These are phyloP conservation scores for Popillia japonica DNA, from an alignment of 1,140 invertebrate genomes.

Conservation along the genomic window DNA sequence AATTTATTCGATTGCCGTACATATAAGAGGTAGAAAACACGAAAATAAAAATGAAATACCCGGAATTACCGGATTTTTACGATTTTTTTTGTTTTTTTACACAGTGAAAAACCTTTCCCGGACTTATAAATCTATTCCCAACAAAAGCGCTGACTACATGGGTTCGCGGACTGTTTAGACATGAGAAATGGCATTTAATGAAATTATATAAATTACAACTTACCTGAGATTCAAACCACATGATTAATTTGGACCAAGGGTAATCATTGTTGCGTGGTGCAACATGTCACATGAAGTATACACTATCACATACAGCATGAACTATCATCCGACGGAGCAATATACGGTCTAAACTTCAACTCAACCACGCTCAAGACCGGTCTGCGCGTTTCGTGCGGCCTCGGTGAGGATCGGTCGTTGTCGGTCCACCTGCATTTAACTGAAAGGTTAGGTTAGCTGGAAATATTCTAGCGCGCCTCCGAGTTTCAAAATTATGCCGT, in stretches of 20 bases:
- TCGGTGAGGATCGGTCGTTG: slow-evolving; percentile 48
- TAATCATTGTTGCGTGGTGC: slow-evolving; percentile 58
- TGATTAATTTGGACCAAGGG: slow-evolving; percentile 56
- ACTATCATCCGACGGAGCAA: slow-evolving; percentile 52
- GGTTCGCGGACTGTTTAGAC: background rate
- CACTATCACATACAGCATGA: slow-evolving; percentile 52
- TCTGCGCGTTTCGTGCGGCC: slow-evolving; percentile 49
- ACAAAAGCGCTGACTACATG: background rate
- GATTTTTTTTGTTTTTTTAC: background rate
- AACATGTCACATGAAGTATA: slow-evolving; percentile 58
- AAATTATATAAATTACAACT: slow-evolving; percentile 42
- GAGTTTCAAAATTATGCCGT: slow-evolving; percentile 39
- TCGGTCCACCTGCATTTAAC: slow-evolving; percentile 60
- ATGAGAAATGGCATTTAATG: background rate
- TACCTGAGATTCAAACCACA: slow-evolving; percentile 62
- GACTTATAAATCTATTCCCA: background rate
- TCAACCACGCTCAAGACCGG: slow-evolving; percentile 54
- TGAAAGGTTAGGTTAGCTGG: slow-evolving; percentile 58
- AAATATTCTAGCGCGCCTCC: slow-evolving; percentile 43
- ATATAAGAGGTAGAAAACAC: background rate
- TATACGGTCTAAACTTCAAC: slow-evolving; percentile 54
- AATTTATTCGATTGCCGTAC: background rate
- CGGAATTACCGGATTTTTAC: background rate
- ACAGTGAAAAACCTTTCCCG: background rate
- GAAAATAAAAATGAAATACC: background rate